Evolutionary conservation across 2,113 vertebrate species (phyloP).

Genomic region (Alexandromys fortis): DNA sequence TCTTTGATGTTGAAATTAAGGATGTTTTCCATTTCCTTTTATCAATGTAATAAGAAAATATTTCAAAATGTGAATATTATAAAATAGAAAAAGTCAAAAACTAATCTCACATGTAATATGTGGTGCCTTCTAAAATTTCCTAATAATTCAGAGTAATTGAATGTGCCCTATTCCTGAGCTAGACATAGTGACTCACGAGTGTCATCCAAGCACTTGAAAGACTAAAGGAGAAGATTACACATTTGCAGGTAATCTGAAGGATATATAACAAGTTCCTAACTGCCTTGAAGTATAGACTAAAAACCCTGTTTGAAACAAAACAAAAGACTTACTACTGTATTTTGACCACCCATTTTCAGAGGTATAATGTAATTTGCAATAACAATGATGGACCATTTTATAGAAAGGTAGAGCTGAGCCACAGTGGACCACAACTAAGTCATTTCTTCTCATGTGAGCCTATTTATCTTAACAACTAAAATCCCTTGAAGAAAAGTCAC

Average conservation of each 20-base stretch:
- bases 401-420: not conserved
- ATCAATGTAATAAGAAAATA: conserved; percentile 45
- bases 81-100: conserved; percentile 21
- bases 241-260: not conserved
- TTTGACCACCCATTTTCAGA: not conserved
- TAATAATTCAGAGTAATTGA: conserved; percentile 10
- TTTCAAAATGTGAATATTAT: conserved; percentile 8
- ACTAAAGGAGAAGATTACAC: not conserved
- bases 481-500: conserved; percentile 34
- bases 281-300: not conserved
- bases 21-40: conserved; percentile 31
- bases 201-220: not conserved
- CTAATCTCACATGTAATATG: not conserved
- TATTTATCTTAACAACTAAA: conserved; percentile 18
- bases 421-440: not conserved
- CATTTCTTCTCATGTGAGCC: conserved; percentile 35
- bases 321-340: not conserved
- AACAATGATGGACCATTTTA: not conserved
- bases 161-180: not conserved
- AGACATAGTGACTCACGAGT: not conserved
- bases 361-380: not conserved
- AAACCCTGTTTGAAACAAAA: not conserved
- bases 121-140: not conserved
- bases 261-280: not conserved
- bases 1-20: conserved; percentile 8